These are phyloP conservation scores for Araneus ventricosus DNA, from an alignment of 1,140 invertebrate genomes.

Conservation along the genomic window DNA sequence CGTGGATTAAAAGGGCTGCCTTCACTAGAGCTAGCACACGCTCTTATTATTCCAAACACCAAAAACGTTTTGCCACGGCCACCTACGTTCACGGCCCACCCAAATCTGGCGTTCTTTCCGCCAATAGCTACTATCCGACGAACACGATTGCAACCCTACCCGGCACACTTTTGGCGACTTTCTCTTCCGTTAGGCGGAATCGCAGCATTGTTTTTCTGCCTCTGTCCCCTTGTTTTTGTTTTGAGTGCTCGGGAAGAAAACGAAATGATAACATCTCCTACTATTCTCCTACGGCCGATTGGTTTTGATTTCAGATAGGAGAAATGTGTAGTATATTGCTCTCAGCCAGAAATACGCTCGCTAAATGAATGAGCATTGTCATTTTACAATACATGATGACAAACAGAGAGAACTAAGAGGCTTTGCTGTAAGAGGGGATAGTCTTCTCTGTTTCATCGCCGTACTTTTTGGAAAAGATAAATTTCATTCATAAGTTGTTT, in stretches of 20 bases:
- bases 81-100: conserved; percentile 57
- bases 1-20: conserved; percentile 55
- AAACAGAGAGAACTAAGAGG: no score
- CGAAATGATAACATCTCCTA: not conserved
- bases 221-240: not conserved
- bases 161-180: conserved; percentile 38
- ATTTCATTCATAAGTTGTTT: no score
- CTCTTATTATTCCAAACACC: conserved; percentile 57
- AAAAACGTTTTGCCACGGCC: conserved; percentile 65
- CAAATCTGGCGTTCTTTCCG: conserved; percentile 62
- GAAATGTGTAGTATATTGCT: not conserved
- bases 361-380: not conserved
- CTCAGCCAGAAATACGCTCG: not conserved
- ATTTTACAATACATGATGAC: not conserved
- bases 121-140: conserved; percentile 60
- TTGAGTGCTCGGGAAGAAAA: not conserved
- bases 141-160: conserved; percentile 46
- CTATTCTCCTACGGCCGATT: not conserved
- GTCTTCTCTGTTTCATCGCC: no score
- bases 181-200: conserved; percentile 34
- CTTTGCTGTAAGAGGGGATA: no score
- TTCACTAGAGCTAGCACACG: not conserved
- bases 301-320: not conserved
- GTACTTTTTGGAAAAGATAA: no score
- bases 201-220: not conserved